Percentiles rank a stretch among this genome's conserved stretches.
Conservation (phyloP, 2,888 invertebrate species). For the Lepas anatifera region DNA sequence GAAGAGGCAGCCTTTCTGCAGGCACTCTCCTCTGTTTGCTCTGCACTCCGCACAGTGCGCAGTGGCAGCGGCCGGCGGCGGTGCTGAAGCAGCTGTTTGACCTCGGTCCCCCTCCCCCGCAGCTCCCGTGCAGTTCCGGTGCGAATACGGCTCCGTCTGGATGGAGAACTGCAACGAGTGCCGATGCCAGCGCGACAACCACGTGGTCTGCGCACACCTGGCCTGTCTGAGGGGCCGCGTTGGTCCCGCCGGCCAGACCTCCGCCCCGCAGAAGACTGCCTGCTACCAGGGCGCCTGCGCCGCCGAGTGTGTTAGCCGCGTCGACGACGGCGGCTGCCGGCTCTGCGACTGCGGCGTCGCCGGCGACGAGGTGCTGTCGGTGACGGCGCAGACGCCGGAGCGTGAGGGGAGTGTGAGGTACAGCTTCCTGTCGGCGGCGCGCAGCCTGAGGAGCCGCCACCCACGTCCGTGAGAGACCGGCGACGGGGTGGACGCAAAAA, state of each 20-base stretch:
- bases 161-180: slow-evolving; percentile 10
- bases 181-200: slow-evolving; percentile 4
- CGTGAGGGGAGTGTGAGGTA: too few relatives aligned
- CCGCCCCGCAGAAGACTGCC: not conserved
- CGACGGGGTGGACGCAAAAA: too few relatives aligned
- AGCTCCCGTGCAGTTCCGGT: not conserved
- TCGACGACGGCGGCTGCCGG: not conserved
- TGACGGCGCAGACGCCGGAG: not conserved
- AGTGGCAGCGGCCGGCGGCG: too few relatives aligned
- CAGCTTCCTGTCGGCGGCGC: not conserved
- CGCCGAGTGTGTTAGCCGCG: not conserved
- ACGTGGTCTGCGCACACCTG: slow-evolving; percentile 4
- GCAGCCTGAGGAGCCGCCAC: not conserved
- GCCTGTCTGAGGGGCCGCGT: not conserved
- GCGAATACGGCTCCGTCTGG: not conserved
- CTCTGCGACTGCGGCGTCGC: not conserved
- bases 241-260: not conserved
- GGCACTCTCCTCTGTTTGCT: too few relatives aligned
- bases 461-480: not conserved
- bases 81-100: not conserved
- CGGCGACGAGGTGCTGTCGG: not conserved
- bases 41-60: too few relatives aligned
- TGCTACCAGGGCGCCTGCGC: not conserved
- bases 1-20: too few relatives aligned
- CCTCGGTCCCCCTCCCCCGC: not conserved